Conservation (phyloP, 2,113 vertebrate genomes). For the Strix uralensis region DNA sequence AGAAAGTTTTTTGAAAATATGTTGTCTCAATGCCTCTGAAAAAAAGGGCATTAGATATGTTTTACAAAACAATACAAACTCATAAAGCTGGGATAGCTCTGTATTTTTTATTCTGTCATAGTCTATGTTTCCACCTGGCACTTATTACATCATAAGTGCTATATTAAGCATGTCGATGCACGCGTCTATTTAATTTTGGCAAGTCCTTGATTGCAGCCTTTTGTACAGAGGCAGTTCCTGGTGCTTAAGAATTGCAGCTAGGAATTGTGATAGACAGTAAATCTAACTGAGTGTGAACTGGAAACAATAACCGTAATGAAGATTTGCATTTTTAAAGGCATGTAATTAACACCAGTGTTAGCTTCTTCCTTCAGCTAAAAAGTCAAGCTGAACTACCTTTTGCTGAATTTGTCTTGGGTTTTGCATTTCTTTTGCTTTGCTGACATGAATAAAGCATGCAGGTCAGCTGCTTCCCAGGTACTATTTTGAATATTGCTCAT, state of each 20-base stretch:
- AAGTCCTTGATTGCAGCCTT: conserved; percentile 51
- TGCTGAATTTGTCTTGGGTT: neutral
- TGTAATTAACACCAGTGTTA: conserved; percentile 41
- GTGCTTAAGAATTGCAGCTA: conserved; percentile 30
- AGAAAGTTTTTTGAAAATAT: conserved; percentile 12
- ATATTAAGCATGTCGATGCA: conserved; percentile 30
- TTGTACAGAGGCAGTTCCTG: conserved; percentile 15
- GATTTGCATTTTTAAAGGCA: conserved; percentile 42
- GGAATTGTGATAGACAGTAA: conserved; percentile 50
- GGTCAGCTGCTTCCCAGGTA: neutral
- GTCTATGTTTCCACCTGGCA: conserved; percentile 36
- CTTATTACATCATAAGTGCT: conserved; percentile 46
- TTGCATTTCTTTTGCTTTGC: neutral
- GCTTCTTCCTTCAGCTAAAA: conserved; percentile 24
- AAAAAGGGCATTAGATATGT: neutral
- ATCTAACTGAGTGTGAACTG: conserved; percentile 32
- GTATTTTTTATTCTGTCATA: conserved; percentile 51
- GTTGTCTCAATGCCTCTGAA: neutral
- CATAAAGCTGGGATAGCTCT: conserved; percentile 14
- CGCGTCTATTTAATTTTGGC: conserved; percentile 48
- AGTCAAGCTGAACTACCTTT: conserved; percentile 14
- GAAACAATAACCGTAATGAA: conserved; percentile 54
- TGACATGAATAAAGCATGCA: neutral
- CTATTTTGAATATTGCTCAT: neutral
- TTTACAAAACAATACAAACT: conserved; percentile 35